phyloP scores from a whole-genome alignment of 2,888 invertebrate species.

The Phalangium opilio region DNA sequence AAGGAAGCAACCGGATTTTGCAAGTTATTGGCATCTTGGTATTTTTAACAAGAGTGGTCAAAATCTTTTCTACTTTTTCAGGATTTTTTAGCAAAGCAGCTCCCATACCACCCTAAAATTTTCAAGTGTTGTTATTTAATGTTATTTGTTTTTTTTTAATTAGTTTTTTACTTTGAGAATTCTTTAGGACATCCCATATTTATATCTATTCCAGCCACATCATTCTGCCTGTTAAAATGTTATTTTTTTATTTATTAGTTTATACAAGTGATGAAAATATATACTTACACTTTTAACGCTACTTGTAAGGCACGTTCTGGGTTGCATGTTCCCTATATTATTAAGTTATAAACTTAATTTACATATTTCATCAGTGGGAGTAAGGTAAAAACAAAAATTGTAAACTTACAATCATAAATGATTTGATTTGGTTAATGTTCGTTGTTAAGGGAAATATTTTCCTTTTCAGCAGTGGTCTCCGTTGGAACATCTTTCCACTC shows the following conservation, averaged over 20 bases:
- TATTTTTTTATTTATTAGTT: constrained; percentile 2
- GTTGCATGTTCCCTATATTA: no score
- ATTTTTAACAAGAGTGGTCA: constrained; percentile 59
- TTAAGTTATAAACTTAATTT: no score
- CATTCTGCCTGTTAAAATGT: constrained; percentile 66
- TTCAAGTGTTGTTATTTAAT: no score
- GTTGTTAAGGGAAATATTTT: no score
- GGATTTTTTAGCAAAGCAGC: constrained; percentile 61
- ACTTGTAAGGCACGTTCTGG: no score
- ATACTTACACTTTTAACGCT: constrained; percentile 62
- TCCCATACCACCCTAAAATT: no score
- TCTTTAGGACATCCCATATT: constrained; percentile 99
- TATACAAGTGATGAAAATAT: constrained; percentile 4
- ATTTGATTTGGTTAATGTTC: no score
- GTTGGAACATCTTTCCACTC: no score
- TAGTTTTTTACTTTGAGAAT: constrained; percentile 67
- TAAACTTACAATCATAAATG: no score
- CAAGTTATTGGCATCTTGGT: constrained; percentile 83
- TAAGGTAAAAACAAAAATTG: no score
- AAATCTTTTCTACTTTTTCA: constrained; percentile 62
- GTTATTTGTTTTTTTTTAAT: neutral
- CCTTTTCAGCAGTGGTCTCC: no score
- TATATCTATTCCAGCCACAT: constrained; percentile 87
- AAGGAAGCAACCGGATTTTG: constrained; percentile 75
- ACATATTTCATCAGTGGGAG: no score